Conservation (phyloP, 2,888 invertebrate species). For the Tenthredo mesomela region DNA sequence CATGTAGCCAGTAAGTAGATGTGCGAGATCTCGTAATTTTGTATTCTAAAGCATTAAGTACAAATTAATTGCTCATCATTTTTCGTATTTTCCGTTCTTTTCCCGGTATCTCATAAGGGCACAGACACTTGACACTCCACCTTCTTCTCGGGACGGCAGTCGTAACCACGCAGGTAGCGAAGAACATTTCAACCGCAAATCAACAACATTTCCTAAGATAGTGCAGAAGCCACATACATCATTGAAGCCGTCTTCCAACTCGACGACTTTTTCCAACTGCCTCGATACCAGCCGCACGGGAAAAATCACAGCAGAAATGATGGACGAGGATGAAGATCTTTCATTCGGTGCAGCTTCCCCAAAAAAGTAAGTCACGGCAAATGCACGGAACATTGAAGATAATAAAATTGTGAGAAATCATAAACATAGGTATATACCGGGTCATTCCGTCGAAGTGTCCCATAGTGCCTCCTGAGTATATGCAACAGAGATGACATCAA, state of each 20-base stretch:
- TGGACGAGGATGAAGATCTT: constrained; percentile 13
- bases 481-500: constrained; percentile 11
- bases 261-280: constrained; percentile 13
- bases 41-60: constrained; percentile 29
- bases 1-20: constrained; percentile 31
- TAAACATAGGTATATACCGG: not conserved
- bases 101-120: constrained; percentile 19
- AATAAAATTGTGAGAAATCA: not conserved
- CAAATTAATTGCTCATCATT: constrained; percentile 31
- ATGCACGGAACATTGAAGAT: constrained; percentile 13
- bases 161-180: not conserved
- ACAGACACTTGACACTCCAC: constrained; percentile 19
- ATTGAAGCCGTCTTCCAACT: constrained; percentile 24
- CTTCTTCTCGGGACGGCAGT: constrained; percentile 27
- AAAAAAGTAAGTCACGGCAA: constrained; percentile 10
- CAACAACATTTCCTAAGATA: constrained; percentile 25
- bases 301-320: constrained; percentile 20
- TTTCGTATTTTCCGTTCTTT: constrained; percentile 33
- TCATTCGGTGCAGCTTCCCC: constrained; percentile 2
- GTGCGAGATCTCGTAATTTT: constrained; percentile 33
- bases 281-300: constrained; percentile 9
- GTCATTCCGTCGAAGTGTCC: constrained; percentile 6
- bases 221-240: constrained; percentile 26
- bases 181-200: constrained; percentile 21
- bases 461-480: not conserved